Evolutionary conservation across 1,140 invertebrate genomes (phyloP).

Genomic region (Leptinotarsa defecta): DNA sequence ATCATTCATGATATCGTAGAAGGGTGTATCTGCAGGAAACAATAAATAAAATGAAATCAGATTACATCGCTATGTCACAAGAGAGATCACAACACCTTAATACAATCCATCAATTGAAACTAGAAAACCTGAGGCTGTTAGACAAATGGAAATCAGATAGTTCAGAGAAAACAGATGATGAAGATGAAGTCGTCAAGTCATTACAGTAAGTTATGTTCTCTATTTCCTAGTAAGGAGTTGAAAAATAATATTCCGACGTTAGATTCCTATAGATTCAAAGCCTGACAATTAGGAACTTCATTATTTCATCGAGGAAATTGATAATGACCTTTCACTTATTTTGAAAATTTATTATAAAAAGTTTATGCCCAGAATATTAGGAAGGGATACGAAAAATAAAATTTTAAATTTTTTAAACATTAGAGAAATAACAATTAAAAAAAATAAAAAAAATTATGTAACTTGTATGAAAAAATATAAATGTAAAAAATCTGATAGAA

Average conservation of each 20-base stretch:
- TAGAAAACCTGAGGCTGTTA: neutral
- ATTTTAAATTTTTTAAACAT: too few relatives aligned
- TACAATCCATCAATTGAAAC: constrained; percentile 5
- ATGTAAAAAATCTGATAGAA: too few relatives aligned
- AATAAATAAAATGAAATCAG: constrained; percentile 27
- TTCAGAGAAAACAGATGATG: constrained; percentile 17
- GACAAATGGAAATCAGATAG: constrained; percentile 13
- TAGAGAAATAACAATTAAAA: too few relatives aligned
- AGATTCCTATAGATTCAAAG: too few relatives aligned
- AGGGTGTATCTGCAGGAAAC: constrained; percentile 37
- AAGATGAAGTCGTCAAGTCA: neutral
- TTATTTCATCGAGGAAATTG: too few relatives aligned
- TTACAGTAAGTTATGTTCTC: constrained; percentile 8
- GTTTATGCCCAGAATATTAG: too few relatives aligned
- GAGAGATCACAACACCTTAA: constrained; percentile 9
- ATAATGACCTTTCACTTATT: too few relatives aligned
- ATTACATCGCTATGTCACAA: constrained; percentile 8
- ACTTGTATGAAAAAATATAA: too few relatives aligned
- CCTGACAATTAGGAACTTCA: too few relatives aligned
- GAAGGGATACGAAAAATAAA: too few relatives aligned
- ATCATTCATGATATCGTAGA: constrained; percentile 11
- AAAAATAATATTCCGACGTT: neutral
- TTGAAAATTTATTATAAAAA: too few relatives aligned
- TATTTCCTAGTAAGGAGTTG: neutral
- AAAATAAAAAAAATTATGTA: too few relatives aligned